Percentiles rank a stretch among this genome's conserved stretches.
phyloP scores from a whole-genome alignment of 2,797 vertebrate species.

The Danio kyathit region DNA sequence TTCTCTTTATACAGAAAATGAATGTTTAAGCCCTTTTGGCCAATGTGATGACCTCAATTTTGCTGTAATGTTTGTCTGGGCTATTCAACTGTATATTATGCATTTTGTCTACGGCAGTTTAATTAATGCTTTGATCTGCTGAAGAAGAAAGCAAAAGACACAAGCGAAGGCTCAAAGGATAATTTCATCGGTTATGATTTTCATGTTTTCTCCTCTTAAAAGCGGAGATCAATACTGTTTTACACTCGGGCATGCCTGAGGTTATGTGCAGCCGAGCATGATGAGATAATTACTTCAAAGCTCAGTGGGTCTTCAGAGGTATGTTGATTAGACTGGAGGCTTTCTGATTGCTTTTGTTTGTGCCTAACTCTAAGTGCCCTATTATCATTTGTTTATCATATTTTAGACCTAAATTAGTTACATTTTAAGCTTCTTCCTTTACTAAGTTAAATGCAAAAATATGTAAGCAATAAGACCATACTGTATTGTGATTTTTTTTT shows the following conservation, averaged over 20 bases:
- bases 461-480: no score
- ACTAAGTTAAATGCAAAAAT: no score
- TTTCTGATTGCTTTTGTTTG: conserved; percentile 44
- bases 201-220: conserved; percentile 29
- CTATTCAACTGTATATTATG: neutral
- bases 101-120: conserved; percentile 20
- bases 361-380: conserved; percentile 32
- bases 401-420: neutral
- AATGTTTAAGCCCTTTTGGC: neutral
- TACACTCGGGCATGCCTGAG: conserved; percentile 30
- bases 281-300: conserved; percentile 56
- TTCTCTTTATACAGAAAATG: neutral
- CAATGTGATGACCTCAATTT: neutral
- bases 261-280: conserved; percentile 47
- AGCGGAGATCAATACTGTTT: conserved; percentile 46
- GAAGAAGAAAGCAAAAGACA: conserved; percentile 3
- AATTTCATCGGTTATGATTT: conserved; percentile 49
- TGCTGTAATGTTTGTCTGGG: neutral
- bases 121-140: conserved; percentile 21
- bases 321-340: conserved; percentile 15
- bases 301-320: conserved; percentile 53
- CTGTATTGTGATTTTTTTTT: no score
- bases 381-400: conserved; percentile 42
- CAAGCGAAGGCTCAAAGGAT: conserved; percentile 9
- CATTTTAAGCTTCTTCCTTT: neutral